Evolutionary conservation across 1,140 invertebrate genomes (phyloP).

Genomic region (Radopholus similis): DNA sequence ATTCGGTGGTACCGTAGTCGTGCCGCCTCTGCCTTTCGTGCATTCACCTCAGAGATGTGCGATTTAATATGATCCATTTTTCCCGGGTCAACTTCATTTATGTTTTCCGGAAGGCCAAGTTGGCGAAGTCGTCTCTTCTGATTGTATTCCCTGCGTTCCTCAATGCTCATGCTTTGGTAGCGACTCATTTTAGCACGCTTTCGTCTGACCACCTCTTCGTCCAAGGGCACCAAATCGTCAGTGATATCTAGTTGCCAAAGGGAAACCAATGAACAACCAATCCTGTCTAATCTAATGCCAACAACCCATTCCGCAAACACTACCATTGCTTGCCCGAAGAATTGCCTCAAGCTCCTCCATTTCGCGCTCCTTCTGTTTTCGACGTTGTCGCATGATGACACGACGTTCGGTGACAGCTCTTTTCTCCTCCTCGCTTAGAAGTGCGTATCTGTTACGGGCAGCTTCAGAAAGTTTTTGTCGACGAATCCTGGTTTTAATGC

Average conservation of each 20-base stretch:
- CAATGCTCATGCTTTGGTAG: constrained; percentile 36
- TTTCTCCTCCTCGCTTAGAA: constrained; percentile 17
- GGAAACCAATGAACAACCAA: neutral
- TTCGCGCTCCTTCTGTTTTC: constrained; percentile 43
- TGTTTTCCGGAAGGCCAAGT: constrained; percentile 36
- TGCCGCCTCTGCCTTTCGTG: constrained; percentile 41
- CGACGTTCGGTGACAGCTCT: constrained; percentile 16
- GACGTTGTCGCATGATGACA: constrained; percentile 42
- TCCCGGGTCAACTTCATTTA: constrained; percentile 27
- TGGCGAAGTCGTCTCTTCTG: constrained; percentile 39
- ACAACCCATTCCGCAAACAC: neutral
- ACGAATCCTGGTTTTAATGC: neutral
- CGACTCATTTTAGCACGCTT: constrained; percentile 41
- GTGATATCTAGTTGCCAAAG: constrained; percentile 22
- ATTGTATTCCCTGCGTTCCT: constrained; percentile 42
- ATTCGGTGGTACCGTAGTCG: constrained; percentile 34
- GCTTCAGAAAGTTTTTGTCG: constrained; percentile 17
- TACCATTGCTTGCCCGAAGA: constrained; percentile 32
- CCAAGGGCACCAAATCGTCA: constrained; percentile 31
- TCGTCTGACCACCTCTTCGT: constrained; percentile 27
- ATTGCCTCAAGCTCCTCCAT: constrained; percentile 44
- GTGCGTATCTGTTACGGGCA: constrained; percentile 12
- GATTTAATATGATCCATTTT: constrained; percentile 26
- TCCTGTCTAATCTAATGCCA: neutral
- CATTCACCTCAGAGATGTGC: constrained; percentile 42